Percentiles rank a stretch among this genome's conserved stretches.
Evolutionary conservation across 1,140 invertebrate genomes (phyloP).

Genomic region (Pseudoatta argentina): DNA sequence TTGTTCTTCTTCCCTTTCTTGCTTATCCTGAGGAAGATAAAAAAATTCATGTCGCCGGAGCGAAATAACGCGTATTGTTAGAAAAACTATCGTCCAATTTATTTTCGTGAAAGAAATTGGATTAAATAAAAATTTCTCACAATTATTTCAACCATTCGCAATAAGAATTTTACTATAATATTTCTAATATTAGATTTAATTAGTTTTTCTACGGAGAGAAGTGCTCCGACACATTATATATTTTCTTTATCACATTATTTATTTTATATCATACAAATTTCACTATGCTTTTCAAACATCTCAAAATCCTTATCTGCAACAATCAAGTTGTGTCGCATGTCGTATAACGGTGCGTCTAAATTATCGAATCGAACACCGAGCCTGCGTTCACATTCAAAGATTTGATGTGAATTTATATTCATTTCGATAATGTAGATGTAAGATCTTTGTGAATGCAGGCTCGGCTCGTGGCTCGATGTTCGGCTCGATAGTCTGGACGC

Average conservation of each 20-base stretch:
- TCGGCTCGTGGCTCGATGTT: too few species aligned
- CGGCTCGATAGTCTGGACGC: too few species aligned
- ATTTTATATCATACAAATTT: neutral
- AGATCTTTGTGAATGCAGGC: too few species aligned
- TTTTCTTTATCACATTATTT: neutral
- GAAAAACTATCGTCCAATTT: constrained; percentile 14
- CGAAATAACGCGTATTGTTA: neutral
- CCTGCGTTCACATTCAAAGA: too few species aligned
- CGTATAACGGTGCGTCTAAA: too few species aligned
- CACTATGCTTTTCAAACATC: neutral
- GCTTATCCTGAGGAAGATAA: constrained; percentile 89
- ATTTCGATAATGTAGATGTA: too few species aligned
- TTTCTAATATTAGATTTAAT: neutral
- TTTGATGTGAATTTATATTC: too few species aligned
- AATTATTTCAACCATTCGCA: neutral
- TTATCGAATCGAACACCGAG: too few species aligned
- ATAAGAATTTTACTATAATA: neutral
- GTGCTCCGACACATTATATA: neutral
- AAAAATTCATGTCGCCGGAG: neutral
- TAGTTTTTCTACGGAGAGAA: neutral
- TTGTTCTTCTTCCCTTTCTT: constrained; percentile 97
- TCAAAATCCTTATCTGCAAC: neutral
- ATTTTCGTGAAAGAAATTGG: neutral
- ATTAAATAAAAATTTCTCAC: neutral
- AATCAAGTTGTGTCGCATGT: too few species aligned